These are phyloP conservation scores for Chelonus insularis DNA, from an alignment of 1,140 invertebrate species.

Conservation along the genomic window DNA sequence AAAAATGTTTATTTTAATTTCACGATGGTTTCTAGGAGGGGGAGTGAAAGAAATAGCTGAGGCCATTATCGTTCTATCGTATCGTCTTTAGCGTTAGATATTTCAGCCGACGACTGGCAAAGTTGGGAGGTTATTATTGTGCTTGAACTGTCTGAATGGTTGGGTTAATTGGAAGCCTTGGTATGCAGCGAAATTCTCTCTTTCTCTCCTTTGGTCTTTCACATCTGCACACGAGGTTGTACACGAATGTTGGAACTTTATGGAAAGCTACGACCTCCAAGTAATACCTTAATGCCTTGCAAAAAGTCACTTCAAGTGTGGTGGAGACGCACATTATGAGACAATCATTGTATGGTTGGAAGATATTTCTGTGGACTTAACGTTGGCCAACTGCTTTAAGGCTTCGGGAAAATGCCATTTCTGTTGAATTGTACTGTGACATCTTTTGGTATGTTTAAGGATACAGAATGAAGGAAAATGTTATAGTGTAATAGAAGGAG, in stretches of 20 bases:
- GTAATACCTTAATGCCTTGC: slow-evolving; percentile 6
- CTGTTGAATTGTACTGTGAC: too few species aligned
- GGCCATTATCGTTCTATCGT: too few species aligned
- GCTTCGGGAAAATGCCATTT: too few species aligned
- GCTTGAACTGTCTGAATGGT: slow-evolving; percentile 5
- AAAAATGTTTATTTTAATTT: too few species aligned
- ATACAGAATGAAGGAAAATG: too few species aligned
- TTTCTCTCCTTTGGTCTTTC: neutral
- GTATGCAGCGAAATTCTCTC: neutral
- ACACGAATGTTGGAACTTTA: neutral
- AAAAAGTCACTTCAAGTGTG: neutral
- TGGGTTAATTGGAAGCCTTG: neutral
- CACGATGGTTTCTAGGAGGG: too few species aligned
- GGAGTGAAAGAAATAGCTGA: too few species aligned
- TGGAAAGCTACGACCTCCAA: neutral
- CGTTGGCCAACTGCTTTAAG: too few species aligned
- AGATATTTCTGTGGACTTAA: too few species aligned
- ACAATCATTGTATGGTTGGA: neutral
- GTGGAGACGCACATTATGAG: neutral
- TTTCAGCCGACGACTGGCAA: neutral
- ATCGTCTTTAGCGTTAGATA: neutral
- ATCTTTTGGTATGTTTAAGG: too few species aligned
- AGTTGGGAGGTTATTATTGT: neutral
- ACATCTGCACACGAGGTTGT: neutral
- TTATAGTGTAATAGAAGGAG: too few species aligned